phyloP scores from a whole-genome alignment of 1,140 invertebrate genomes.

The Cydia amplana region DNA sequence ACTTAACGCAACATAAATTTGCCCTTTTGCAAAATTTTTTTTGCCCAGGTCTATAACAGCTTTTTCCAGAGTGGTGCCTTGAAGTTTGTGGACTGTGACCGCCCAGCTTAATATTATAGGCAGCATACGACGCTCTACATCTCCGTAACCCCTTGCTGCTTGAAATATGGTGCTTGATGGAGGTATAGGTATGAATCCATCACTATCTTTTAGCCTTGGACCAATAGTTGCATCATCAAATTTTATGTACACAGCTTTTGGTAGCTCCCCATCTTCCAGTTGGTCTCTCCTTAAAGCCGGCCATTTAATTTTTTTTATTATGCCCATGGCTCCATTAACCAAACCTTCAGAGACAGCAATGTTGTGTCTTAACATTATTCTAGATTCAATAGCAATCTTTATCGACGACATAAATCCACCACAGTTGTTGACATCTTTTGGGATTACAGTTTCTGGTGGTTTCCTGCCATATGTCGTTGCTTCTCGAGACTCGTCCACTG shows the following conservation, averaged over 20 bases:
- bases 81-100: conserved; percentile 47
- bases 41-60: conserved; percentile 49
- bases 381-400: conserved; percentile 27
- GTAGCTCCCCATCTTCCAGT: conserved; percentile 17
- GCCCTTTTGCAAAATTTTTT: conserved; percentile 49
- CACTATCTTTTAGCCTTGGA: not conserved
- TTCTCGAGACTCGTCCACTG: conserved; percentile 39
- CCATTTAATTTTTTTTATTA: conserved; percentile 28
- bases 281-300: conserved; percentile 29
- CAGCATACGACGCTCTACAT: conserved; percentile 42
- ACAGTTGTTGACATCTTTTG: conserved; percentile 34
- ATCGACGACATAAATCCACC: conserved; percentile 33
- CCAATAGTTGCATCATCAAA: not conserved
- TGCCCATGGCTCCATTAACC: conserved; percentile 33
- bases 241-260: not conserved
- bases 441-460: conserved; percentile 33
- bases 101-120: conserved; percentile 48
- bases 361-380: conserved; percentile 35
- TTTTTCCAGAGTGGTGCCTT: conserved; percentile 46
- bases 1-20: conserved; percentile 25
- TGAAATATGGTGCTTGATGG: not conserved
- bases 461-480: conserved; percentile 33
- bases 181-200: not conserved
- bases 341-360: conserved; percentile 16
- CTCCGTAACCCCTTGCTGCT: conserved; percentile 17